Evolutionary conservation across 2,113 vertebrate genomes (phyloP).

Genomic region (Pteronura brasiliensis): DNA sequence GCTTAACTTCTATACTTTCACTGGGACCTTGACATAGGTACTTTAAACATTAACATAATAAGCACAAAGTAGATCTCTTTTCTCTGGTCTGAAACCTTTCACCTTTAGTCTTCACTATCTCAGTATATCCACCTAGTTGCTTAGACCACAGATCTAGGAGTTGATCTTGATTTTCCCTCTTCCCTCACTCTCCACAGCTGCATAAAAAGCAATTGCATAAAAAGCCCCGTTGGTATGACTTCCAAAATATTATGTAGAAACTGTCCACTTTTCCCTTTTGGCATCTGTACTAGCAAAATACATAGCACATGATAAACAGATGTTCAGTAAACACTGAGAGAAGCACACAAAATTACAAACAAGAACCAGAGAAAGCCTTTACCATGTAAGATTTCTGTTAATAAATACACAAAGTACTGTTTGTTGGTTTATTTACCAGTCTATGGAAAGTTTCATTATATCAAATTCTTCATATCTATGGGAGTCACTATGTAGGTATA

Average conservation of each 20-base stretch:
- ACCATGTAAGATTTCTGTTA: conserved; percentile 2
- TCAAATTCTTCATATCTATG: neutral
- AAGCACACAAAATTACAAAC: conserved; percentile 7
- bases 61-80: neutral
- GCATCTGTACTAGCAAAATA: neutral
- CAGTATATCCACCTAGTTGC: neutral
- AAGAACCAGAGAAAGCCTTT: neutral
- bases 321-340: neutral
- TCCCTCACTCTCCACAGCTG: neutral
- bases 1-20: neutral
- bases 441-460: conserved; percentile 9
- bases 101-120: neutral
- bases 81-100: neutral
- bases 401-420: neutral
- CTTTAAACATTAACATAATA: conserved; percentile 36
- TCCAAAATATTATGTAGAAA: neutral
- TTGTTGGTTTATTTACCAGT: neutral
- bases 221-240: neutral
- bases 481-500: neutral
- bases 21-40: neutral
- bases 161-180: neutral
- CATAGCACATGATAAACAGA: neutral
- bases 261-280: neutral
- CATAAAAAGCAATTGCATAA: neutral
- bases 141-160: neutral